Base-by-base conservation (phyloP, 2,888 invertebrate genomes). In the Drosophila maculinotata region DNA sequence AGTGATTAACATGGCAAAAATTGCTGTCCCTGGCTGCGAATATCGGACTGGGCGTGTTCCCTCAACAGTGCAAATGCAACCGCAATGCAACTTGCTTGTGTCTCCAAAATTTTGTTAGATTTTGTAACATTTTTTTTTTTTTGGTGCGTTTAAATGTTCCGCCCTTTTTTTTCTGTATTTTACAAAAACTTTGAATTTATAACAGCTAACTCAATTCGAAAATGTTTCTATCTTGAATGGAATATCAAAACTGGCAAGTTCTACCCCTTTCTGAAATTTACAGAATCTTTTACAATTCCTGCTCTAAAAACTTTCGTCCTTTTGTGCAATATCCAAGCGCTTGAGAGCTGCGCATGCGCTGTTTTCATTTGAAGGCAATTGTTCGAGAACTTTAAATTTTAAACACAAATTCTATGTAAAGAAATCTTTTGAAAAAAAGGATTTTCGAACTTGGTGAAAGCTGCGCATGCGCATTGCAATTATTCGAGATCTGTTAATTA, bases 41-140 rank as follows among this genome's bases (percentile, higher is more conserved):
- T 51, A 30, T 52, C 9, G n/a, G 33, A 53, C 60, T 39, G 66
- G 41, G 63, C 57, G 42, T 28, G 14, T 31, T 42, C 35, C 52
- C 38, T 65, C 59, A 73, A 57, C 59, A 80, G 57, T 65, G 81
- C 72, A 62, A 72, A 52, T 75, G 81, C 76, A 75, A 75, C 63
- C 47, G 79, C 76, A 80, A 72, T 72, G 69, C 41, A 65, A 69
- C 56, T 74, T 74, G 72, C 72, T 69, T 69, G 64, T 52, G 48
- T 69, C 74, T 74, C 59, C 52, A 64, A 45, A 72, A 64, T 64
- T 49, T 65, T 48, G 65, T 68, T 44, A 56, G 38, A 72, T 56
- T 65, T 62, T 73, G 53, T 57, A 65, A 60, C 73, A 74, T 73
- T 41, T 51, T 58, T 67, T 44, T 47, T 25, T 35, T 70, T 62